Evolutionary conservation across 2,797 vertebrate genomes (phyloP).

Genomic region (Strix occidentalis): DNA sequence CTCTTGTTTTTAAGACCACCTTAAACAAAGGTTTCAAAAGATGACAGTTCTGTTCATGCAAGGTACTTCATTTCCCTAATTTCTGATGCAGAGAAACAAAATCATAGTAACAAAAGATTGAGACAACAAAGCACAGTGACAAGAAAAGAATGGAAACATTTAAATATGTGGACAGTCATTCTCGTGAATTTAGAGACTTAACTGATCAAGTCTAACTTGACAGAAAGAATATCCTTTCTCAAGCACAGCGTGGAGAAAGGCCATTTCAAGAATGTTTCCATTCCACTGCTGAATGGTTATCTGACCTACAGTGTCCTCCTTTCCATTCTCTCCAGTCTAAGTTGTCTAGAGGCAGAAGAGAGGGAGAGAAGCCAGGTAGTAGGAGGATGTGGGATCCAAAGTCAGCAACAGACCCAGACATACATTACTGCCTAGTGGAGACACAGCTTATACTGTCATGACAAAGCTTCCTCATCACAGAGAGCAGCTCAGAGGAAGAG

Average conservation of each 20-base stretch:
- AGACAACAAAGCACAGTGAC: neutral
- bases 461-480: neutral
- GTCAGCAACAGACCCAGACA: neutral
- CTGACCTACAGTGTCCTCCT: neutral
- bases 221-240: neutral
- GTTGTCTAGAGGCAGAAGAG: neutral
- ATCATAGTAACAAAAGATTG: neutral
- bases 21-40: neutral
- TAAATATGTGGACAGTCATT: rapidly evolving
- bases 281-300: neutral
- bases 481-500: neutral
- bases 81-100: neutral
- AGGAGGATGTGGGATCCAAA: neutral
- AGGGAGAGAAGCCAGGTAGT: neutral
- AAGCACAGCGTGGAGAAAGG: neutral
- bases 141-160: neutral
- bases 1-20: neutral
- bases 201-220: neutral
- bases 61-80: neutral
- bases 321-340: neutral
- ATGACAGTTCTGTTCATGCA: neutral
- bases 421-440: neutral
- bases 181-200: neutral
- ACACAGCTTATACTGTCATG: neutral
- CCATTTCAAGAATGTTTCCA: neutral